Evolutionary conservation across 2,113 vertebrate genomes (phyloP).

Genomic region (Steatornis caripensis): DNA sequence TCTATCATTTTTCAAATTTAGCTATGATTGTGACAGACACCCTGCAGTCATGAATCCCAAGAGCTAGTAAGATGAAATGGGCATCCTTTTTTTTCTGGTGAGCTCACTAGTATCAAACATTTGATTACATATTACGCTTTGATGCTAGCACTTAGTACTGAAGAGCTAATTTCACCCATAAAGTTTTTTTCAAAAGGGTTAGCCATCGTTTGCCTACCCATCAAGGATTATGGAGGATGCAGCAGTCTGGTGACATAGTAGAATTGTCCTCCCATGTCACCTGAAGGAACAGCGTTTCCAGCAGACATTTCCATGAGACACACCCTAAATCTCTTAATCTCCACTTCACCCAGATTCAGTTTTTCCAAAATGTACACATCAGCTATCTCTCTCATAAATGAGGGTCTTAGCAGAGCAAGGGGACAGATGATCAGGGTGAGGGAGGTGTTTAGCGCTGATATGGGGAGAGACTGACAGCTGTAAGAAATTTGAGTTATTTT

Average conservation of each 20-base stretch:
- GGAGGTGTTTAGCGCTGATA: neutral
- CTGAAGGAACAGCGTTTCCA: neutral
- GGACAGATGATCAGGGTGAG: neutral
- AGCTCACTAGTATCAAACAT: neutral
- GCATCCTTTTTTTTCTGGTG: neutral
- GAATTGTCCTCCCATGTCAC: neutral
- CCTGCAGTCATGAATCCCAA: neutral
- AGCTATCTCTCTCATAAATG: neutral
- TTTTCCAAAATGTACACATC: neutral
- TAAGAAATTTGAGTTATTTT: neutral
- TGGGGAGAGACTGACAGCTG: neutral
- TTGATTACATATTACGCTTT: neutral
- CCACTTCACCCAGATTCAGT: neutral
- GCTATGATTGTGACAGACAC: neutral
- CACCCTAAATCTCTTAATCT: neutral
- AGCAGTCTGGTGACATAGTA: rapidly evolving
- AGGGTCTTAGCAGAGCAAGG: neutral
- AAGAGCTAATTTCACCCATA: neutral
- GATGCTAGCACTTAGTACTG: neutral
- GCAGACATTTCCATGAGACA: neutral
- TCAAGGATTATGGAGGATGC: neutral
- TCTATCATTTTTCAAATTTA: neutral
- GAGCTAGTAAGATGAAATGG: neutral
- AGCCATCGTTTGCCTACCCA: neutral
- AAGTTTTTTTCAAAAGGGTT: neutral